phyloP scores from a whole-genome alignment of 2,888 invertebrate species.

The Dasypogon diadema region DNA sequence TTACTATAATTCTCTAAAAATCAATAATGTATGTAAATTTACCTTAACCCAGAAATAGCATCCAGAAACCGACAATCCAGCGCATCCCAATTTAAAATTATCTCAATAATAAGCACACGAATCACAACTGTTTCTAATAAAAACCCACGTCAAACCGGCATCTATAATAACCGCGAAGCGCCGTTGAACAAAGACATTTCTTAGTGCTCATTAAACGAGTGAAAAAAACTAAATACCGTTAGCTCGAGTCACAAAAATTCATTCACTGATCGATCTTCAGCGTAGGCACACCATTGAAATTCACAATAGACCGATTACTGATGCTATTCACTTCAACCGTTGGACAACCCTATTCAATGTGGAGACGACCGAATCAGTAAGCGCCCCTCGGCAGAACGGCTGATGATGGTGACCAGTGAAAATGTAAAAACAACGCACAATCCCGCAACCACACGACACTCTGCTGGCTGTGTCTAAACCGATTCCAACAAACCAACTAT shows the following conservation, averaged over 20 bases:
- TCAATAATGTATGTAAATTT: neutral
- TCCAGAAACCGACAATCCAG: neutral
- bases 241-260: slow-evolving; percentile 21
- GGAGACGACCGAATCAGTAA: too few species aligned
- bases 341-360: slow-evolving; percentile 3
- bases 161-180: neutral
- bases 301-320: slow-evolving; percentile 13
- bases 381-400: too few species aligned
- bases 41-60: neutral
- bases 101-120: neutral
- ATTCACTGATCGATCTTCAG: slow-evolving; percentile 18
- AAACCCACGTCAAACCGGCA: neutral
- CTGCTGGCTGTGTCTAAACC: too few species aligned
- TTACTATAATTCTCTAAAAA: neutral
- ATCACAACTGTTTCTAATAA: neutral
- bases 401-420: too few species aligned
- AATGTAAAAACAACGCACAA: too few species aligned
- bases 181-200: slow-evolving; percentile 21
- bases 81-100: neutral
- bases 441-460: neutral
- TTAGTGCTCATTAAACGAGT: neutral
- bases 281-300: slow-evolving; percentile 15
- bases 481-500: neutral
- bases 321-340: neutral
- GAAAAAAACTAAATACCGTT: slow-evolving; percentile 33